A percentile compares a stretch with the other conserved stretches of the same genome.
phyloP scores from a whole-genome alignment of 2,113 vertebrate species.

The Acinonyx jubatus region DNA sequence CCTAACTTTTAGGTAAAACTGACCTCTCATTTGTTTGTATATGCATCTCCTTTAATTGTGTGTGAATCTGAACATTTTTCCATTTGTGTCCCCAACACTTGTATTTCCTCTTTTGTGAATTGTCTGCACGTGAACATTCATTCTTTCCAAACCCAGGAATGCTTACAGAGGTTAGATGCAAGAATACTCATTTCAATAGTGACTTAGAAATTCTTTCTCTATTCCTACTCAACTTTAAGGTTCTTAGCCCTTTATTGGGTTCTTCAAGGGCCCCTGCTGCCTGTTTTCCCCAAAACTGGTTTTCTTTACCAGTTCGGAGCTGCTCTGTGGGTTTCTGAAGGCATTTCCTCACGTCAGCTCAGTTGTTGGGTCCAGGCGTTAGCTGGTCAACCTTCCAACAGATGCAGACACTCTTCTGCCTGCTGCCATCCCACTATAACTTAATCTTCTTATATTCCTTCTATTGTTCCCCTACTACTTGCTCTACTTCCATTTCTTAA shows the following conservation, averaged over 20 bases:
- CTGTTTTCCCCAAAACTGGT: background rate
- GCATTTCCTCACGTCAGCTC: background rate
- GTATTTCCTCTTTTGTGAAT: background rate
- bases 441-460: background rate
- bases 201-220: conserved; percentile 32
- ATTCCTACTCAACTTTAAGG: background rate
- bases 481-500: background rate
- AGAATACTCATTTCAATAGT: background rate
- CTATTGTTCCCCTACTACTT: background rate
- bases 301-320: background rate
- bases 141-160: background rate
- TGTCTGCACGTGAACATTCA: background rate
- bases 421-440: background rate
- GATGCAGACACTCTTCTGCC: background rate
- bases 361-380: background rate
- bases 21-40: background rate
- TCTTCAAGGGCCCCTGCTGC: background rate
- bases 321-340: background rate
- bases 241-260: background rate
- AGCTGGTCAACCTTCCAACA: background rate
- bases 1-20: conserved; percentile 29
- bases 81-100: background rate
- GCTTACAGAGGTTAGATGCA: background rate
- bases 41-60: background rate
- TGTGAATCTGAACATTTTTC: background rate